These are phyloP conservation scores for Lasiurus cinereus DNA, from an alignment of 2,113 vertebrate genomes.

Conservation along the genomic window DNA sequence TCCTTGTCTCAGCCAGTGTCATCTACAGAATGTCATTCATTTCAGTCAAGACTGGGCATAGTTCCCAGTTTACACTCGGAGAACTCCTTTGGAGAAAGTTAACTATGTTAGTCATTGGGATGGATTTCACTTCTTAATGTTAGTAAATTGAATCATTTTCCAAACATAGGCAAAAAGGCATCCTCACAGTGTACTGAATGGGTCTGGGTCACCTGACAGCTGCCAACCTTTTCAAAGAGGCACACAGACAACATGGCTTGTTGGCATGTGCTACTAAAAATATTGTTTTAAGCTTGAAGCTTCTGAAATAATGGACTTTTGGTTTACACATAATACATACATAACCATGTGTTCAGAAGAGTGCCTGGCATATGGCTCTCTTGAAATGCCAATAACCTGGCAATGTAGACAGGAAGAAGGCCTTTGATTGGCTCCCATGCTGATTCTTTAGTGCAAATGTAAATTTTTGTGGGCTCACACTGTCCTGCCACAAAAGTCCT, in stretches of 20 bases:
- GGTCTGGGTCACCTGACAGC: slow-evolving; percentile 68
- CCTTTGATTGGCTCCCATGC: background rate
- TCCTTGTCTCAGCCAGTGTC: background rate
- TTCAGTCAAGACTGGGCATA: background rate
- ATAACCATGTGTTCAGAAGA: slow-evolving; percentile 81
- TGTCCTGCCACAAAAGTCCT: slow-evolving; percentile 72
- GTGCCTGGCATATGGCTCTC: slow-evolving; percentile 75
- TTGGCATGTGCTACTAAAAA: background rate
- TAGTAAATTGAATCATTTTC: slow-evolving; percentile 77
- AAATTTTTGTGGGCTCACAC: slow-evolving; percentile 69
- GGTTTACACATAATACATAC: slow-evolving; percentile 69
- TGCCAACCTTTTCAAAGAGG: slow-evolving; percentile 76
- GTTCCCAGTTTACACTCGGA: background rate
- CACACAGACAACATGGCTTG: background rate
- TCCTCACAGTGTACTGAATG: slow-evolving; percentile 42
- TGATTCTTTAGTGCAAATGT: background rate
- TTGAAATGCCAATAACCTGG: slow-evolving; percentile 74
- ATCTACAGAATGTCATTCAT: background rate
- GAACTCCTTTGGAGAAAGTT: background rate
- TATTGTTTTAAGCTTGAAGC: background rate
- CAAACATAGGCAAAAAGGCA: slow-evolving; percentile 37
- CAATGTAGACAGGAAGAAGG: slow-evolving; percentile 65
- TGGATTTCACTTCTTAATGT: slow-evolving; percentile 66
- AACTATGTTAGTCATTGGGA: slow-evolving; percentile 49
- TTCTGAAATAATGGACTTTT: slow-evolving; percentile 47